phyloP scores from a whole-genome alignment of 2,113 vertebrate species.

The Probosciger aterrimus region DNA sequence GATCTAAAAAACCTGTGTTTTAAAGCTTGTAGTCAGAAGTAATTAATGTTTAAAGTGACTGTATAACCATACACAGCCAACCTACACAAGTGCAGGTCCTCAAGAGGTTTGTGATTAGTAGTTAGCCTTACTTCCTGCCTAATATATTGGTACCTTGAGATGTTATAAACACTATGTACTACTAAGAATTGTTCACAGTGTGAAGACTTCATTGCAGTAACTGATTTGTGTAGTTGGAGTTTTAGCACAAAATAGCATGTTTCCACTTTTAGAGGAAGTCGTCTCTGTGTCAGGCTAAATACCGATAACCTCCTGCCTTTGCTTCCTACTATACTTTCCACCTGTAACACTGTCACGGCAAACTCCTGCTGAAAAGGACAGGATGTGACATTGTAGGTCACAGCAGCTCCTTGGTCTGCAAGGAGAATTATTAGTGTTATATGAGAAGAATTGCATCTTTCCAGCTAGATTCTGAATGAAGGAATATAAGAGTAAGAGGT shows the following conservation, averaged over 20 bases:
- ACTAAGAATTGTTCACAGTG: conserved; percentile 7
- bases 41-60: conserved; percentile 49
- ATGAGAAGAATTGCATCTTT: background rate
- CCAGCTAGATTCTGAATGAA: background rate
- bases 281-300: background rate
- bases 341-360: background rate
- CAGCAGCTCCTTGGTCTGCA: background rate
- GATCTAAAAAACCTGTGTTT: background rate
- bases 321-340: background rate
- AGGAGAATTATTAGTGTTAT: background rate
- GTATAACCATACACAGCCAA: conserved; percentile 36
- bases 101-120: conserved; percentile 45
- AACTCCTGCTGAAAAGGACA: background rate
- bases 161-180: background rate
- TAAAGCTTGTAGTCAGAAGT: background rate
- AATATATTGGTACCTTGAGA: background rate
- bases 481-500: background rate
- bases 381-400: background rate
- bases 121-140: conserved; percentile 22
- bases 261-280: background rate
- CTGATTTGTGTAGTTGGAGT: background rate
- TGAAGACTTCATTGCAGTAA: background rate
- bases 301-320: background rate
- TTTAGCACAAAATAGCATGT: background rate
- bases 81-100: conserved; percentile 50